Base-by-base conservation (phyloP, 2,113 vertebrate species). In the Bothrops jararaca region DNA sequence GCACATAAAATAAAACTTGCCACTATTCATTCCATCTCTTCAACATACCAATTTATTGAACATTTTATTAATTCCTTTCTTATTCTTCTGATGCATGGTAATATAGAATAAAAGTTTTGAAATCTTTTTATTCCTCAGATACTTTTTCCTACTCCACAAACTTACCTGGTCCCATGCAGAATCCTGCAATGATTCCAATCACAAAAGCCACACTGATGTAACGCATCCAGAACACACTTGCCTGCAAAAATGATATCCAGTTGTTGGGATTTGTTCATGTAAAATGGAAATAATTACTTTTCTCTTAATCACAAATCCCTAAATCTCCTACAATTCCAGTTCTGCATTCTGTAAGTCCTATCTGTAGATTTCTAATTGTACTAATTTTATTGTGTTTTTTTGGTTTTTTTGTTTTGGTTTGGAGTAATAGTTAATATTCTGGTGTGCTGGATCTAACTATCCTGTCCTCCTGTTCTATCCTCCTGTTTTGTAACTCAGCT, bases 91-190 rank as follows among this genome's bases (percentile, higher is more conserved):
- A 64, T 18, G 39, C 48, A 4, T 60, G 26, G 9, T n/a, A 13
- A 12, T 34, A 58, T 48, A 12, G 39, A 88, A 50, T 2, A 1
- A 0, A 0, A 0, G 9, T 1, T 45, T 45, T 60, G 34, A n/a
- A 34, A 34, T 4, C 39, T 0, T 42, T 0, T 0, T 45, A n/a
- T n/a, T 53, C 34, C 10, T 29, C 18, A 2, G 45, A 42, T 89
- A 22, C 23, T 24, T 1, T 20, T 3, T 22, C 1, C 29, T 34
- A n/a, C 3, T 22, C n/a, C 0, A 11, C 0, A 0, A 26, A 45
- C 86, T 64, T 94, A 99, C 98, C 98, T 98, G 98, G 98, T 90
- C 98, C 98, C 34, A 99, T 98, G 97, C 98, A 99, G 98, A 99
- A 99, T 92, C 98, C 98, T 1, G 98, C 98, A 12, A 99, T 99